A percentile compares a stretch with the other conserved stretches of the same genome.
Conservation (phyloP, 2,888 invertebrate genomes). For the Baccha elongata region DNA sequence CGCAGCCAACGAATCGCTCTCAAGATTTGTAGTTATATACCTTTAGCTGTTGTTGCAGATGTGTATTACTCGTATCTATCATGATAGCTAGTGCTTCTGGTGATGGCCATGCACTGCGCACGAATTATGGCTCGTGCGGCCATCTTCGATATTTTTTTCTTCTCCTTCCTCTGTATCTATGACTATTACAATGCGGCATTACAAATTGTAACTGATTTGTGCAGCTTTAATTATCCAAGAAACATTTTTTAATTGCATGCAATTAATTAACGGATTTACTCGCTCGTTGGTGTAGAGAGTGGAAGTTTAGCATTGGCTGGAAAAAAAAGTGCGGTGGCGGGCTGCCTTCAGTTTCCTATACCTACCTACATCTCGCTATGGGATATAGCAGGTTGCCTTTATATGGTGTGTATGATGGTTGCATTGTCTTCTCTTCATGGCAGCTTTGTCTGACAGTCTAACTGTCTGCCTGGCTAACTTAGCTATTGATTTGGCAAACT, state of each 20-base stretch:
- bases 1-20: slow-evolving; percentile 45
- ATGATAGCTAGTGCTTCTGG: slow-evolving; percentile 17
- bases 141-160: slow-evolving; percentile 56
- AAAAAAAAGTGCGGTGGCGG: slow-evolving; percentile 11
- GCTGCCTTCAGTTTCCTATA: slow-evolving; percentile 52
- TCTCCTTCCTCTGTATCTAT: slow-evolving; percentile 59
- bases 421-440: slow-evolving; percentile 23
- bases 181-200: slow-evolving; percentile 52
- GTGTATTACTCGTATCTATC: slow-evolving; percentile 5
- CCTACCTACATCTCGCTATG: slow-evolving; percentile 44
- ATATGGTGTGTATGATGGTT: neutral
- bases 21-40: slow-evolving; percentile 42
- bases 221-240: slow-evolving; percentile 73
- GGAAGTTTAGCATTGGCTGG: slow-evolving; percentile 56
- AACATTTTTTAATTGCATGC: slow-evolving; percentile 73
- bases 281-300: slow-evolving; percentile 72
- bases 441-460: slow-evolving; percentile 5
- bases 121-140: slow-evolving; percentile 52
- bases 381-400: slow-evolving; percentile 1
- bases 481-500: slow-evolving; percentile 66
- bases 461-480: slow-evolving; percentile 14
- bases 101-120: slow-evolving; percentile 56
- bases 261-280: slow-evolving; percentile 73
- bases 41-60: slow-evolving; percentile 24
- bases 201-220: slow-evolving; percentile 72